Evolutionary conservation across 2,797 vertebrate species (phyloP).

Genomic region (Betta splendens): DNA sequence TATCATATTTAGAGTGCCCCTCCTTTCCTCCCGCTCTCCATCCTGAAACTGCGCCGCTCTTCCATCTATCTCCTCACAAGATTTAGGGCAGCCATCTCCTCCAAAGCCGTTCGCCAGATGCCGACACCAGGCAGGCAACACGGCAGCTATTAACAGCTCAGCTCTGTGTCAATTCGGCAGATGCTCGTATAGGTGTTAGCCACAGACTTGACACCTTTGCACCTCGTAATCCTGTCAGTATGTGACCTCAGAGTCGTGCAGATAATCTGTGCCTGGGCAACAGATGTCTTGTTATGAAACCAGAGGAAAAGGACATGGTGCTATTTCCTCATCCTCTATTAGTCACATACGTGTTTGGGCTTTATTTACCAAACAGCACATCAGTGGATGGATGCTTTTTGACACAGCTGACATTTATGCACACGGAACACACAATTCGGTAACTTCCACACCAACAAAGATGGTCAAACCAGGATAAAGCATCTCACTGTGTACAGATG

Average conservation of each 20-base stretch:
- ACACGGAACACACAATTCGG: neutral
- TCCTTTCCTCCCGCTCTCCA: slow-evolving; percentile 2
- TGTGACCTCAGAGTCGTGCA: slow-evolving; percentile 53
- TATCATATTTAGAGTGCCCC: slow-evolving; percentile 20
- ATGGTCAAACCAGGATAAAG: neutral
- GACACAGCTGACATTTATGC: neutral
- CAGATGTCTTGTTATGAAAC: slow-evolving; percentile 62
- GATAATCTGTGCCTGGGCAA: slow-evolving; percentile 56
- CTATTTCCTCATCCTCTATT: slow-evolving; percentile 34
- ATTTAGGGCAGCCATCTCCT: slow-evolving; percentile 48
- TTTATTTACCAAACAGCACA: slow-evolving; percentile 19
- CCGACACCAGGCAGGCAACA: slow-evolving; percentile 44
- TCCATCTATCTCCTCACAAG: slow-evolving; percentile 27
- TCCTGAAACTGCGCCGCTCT: slow-evolving; percentile 26
- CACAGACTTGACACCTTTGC: slow-evolving; percentile 50
- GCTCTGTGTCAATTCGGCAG: slow-evolving; percentile 54
- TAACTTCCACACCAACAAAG: neutral
- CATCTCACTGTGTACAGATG: neutral
- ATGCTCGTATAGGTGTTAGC: slow-evolving; percentile 63
- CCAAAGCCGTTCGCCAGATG: slow-evolving; percentile 46
- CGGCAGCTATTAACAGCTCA: slow-evolving; percentile 60
- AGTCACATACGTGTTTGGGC: slow-evolving; percentile 18
- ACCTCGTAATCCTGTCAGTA: slow-evolving; percentile 69
- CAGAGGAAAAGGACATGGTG: slow-evolving; percentile 35
- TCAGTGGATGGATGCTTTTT: neutral